A percentile compares a stretch with the other conserved stretches of the same genome.
These are phyloP conservation scores for Diplodus sargus DNA, from an alignment of 2,797 vertebrate species.

Conservation along the genomic window DNA sequence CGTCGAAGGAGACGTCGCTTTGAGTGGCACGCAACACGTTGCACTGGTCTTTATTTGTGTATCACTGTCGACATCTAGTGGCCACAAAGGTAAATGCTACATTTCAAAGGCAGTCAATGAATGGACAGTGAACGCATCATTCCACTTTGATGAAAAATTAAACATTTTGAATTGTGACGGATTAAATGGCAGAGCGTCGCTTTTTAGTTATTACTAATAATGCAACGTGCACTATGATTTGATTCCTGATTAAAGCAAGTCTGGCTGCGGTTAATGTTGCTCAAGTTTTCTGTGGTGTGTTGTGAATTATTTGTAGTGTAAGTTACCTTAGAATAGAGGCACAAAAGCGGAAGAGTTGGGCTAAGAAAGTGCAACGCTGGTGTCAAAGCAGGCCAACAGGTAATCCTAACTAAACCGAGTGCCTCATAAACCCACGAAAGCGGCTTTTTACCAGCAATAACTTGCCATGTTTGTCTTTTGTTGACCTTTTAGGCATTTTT, in stretches of 20 bases:
- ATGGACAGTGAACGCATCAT: neutral
- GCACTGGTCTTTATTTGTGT: conserved; percentile 13
- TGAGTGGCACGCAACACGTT: neutral
- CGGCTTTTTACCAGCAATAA: neutral
- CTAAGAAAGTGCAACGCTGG: neutral
- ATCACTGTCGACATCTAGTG: conserved; percentile 71
- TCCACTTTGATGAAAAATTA: neutral
- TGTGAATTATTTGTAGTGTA: neutral
- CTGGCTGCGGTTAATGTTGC: neutral
- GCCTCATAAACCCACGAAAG: no score
- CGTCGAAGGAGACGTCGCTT: neutral
- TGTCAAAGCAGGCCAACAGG: neutral
- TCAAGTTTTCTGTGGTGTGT: no score
- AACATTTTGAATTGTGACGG: neutral
- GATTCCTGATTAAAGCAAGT: neutral
- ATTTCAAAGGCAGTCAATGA: neutral
- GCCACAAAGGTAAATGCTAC: conserved; percentile 13
- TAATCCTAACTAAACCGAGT: neutral
- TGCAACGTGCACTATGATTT: no score
- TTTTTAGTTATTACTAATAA: neutral
- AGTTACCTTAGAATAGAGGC: neutral
- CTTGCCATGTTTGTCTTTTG: neutral
- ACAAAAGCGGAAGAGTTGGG: neutral
- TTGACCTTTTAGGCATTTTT: neutral
- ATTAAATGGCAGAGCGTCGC: neutral